phyloP scores from a whole-genome alignment of 2,888 invertebrate species.

The Hylaea fasciaria region DNA sequence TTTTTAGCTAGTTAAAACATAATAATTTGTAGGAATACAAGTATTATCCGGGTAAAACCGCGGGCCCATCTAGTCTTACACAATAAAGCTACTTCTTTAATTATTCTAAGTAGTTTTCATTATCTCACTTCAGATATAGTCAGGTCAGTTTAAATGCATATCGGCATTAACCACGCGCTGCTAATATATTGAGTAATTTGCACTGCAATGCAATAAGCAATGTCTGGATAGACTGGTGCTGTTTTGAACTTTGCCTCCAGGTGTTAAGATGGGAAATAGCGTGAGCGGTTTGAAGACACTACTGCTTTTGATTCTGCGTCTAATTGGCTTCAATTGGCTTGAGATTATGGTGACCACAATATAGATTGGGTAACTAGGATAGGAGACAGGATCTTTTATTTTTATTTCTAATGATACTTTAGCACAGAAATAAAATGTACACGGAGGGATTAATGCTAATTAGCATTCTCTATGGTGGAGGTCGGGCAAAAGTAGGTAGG shows the following conservation, averaged over 20 bases:
- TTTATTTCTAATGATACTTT: too few species aligned
- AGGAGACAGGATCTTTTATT: neutral
- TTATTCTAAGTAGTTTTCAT: too few species aligned
- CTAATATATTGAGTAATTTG: constrained; percentile 33
- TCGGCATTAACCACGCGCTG: constrained; percentile 16
- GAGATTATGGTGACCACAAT: constrained; percentile 24
- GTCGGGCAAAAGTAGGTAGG: too few species aligned
- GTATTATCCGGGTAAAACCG: too few species aligned
- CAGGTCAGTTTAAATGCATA: constrained; percentile 15
- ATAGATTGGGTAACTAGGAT: neutral
- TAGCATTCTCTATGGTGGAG: too few species aligned
- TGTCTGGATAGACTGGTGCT: constrained; percentile 3
- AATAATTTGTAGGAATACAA: too few species aligned
- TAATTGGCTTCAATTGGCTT: constrained; percentile 68
- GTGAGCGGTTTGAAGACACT: constrained; percentile 16
- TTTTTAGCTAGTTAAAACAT: too few species aligned
- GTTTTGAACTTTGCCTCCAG: constrained; percentile 7
- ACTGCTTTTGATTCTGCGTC: constrained; percentile 47
- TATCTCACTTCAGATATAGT: neutral
- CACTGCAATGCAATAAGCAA: constrained; percentile 19
- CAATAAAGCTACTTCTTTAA: too few species aligned
- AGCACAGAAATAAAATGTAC: too few species aligned
- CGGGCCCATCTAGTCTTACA: too few species aligned
- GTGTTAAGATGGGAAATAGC: constrained; percentile 28
- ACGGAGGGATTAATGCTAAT: too few species aligned